Conservation (phyloP, 2,113 vertebrate species). For the Agelaius tricolor region DNA sequence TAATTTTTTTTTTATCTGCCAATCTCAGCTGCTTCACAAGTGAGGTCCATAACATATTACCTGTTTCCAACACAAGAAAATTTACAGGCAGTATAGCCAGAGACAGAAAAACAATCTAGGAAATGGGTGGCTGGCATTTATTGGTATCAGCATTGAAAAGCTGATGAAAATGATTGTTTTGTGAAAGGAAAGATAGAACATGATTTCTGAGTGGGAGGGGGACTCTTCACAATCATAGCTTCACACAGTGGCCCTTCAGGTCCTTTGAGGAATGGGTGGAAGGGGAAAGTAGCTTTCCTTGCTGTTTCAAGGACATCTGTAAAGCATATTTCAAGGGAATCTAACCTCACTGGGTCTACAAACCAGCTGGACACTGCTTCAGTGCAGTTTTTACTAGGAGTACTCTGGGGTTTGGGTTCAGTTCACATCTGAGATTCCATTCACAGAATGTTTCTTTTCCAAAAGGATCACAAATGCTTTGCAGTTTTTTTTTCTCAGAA, state of each 20-base stretch:
- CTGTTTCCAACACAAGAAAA: neutral
- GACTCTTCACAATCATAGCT: neutral
- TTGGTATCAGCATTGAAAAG: neutral
- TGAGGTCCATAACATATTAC: neutral
- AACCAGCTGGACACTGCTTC: neutral
- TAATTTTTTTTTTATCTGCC: conserved; percentile 8
- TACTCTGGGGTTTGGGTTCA: neutral
- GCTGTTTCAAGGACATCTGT: neutral
- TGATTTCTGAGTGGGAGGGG: neutral
- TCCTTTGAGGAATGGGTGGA: neutral
- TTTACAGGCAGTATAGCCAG: neutral
- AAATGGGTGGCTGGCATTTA: neutral
- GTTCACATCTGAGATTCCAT: neutral
- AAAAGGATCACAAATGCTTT: neutral
- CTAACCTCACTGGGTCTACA: neutral
- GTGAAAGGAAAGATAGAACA: neutral
- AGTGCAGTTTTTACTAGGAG: neutral
- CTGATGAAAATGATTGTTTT: neutral
- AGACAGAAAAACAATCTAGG: neutral
- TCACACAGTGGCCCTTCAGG: accelerated
- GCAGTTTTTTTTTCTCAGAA: neutral
- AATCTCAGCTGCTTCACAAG: neutral
- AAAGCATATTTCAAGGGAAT: neutral
- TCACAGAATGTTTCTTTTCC: neutral
- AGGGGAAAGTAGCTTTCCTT: neutral